Percentiles rank a stretch among this genome's conserved stretches.
Conservation (phyloP, 2,797 vertebrate genomes). For the Aratinga solstitialis region DNA sequence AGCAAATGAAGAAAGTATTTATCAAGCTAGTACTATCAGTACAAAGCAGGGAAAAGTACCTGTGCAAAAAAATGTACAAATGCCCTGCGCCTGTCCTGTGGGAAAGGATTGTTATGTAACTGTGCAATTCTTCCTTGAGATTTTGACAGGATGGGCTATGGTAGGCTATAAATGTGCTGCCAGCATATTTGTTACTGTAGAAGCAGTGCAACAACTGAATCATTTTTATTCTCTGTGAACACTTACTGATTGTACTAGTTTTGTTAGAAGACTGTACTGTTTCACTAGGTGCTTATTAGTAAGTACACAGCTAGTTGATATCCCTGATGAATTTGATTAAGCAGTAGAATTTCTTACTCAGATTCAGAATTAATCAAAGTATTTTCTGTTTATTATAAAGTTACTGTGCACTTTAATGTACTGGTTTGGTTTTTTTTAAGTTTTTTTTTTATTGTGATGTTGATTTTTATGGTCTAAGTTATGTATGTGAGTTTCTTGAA, state of each 20-base stretch:
- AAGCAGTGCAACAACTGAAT: background rate
- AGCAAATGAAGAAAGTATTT: background rate
- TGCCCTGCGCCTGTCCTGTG: background rate
- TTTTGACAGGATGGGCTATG: background rate
- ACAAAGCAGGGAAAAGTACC: background rate
- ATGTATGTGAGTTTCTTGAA: background rate
- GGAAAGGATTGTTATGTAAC: background rate
- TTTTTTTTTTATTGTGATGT: background rate
- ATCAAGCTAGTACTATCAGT: background rate
- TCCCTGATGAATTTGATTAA: background rate
- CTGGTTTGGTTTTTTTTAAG: fast-evolving
- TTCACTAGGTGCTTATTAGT: background rate
- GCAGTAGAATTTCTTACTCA: background rate
- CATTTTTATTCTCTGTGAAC: background rate
- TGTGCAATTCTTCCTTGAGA: background rate
- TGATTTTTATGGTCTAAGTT: background rate
- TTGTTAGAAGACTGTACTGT: background rate
- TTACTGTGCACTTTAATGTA: background rate
- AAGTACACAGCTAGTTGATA: background rate
- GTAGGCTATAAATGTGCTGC: background rate
- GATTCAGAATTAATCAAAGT: background rate
- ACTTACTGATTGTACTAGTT: background rate
- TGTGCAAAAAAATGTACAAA: background rate
- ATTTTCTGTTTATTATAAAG: background rate
- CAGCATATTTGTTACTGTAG: background rate